phyloP scores from a whole-genome alignment of 2,797 vertebrate genomes.

The Tiaroga cobitis region DNA sequence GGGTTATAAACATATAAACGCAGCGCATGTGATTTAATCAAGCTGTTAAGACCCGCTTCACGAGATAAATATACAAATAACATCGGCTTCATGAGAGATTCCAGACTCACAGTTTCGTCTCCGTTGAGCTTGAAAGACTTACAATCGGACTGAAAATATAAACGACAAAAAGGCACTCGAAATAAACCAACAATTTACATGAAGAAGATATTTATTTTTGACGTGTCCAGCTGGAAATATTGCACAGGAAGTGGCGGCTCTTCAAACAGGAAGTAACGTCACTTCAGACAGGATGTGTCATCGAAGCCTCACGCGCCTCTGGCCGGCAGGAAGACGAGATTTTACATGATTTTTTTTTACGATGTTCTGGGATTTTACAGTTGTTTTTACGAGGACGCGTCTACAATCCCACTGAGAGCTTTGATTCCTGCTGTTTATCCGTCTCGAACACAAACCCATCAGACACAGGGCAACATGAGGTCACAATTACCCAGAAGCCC shows the following conservation, averaged over 20 bases:
- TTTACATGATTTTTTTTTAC: too few relatives aligned
- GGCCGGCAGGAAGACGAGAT: not conserved
- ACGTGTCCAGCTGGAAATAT: not conserved
- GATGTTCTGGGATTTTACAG: slow-evolving; percentile 4
- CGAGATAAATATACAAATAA: slow-evolving; percentile 69
- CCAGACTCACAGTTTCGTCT: slow-evolving; percentile 74
- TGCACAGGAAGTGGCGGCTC: slow-evolving; percentile 5
- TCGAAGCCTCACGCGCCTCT: not conserved
- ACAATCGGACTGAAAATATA: slow-evolving; percentile 65
- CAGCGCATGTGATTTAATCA: not conserved
- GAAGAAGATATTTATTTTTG: slow-evolving; percentile 40
- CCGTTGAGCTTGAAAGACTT: slow-evolving; percentile 62
- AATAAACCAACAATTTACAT: slow-evolving; percentile 58
- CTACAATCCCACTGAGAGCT: not conserved
- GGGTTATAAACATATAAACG: not conserved
- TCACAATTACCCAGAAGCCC: not conserved
- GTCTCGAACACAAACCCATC: too few relatives aligned
- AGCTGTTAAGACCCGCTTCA: slow-evolving; percentile 75
- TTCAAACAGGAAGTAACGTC: slow-evolving; percentile 11
- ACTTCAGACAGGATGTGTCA: slow-evolving; percentile 30
- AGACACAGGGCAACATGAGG: not conserved
- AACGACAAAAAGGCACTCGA: slow-evolving; percentile 73
- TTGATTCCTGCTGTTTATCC: not conserved
- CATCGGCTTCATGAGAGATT: slow-evolving; percentile 60
- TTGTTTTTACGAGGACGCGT: slow-evolving; percentile 7